phyloP scores from a whole-genome alignment of 2,797 vertebrate genomes.

The Gila robusta region DNA sequence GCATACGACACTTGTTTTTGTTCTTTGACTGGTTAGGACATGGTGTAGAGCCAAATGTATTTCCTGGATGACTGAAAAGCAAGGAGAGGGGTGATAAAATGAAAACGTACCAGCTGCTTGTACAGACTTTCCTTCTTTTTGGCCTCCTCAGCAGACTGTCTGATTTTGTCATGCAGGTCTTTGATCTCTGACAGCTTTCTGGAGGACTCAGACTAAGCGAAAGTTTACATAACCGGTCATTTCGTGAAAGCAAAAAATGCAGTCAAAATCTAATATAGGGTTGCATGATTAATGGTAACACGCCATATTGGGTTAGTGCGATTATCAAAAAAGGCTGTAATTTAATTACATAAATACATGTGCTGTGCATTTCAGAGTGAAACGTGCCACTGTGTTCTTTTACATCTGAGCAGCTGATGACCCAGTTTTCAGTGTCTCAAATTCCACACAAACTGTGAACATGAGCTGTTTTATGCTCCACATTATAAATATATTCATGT shows the following conservation, averaged over 20 bases:
- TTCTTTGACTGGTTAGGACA: constrained; percentile 4
- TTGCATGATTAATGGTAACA: neutral
- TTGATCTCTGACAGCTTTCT: constrained; percentile 87
- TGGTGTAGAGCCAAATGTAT: neutral
- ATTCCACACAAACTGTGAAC: no score
- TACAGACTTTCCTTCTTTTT: constrained; percentile 88
- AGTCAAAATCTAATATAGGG: neutral
- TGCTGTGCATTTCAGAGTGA: neutral
- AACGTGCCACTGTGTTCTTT: neutral
- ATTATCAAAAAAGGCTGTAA: neutral
- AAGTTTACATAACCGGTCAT: neutral
- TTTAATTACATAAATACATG: neutral
- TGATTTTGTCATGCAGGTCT: constrained; percentile 85
- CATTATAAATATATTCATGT: neutral
- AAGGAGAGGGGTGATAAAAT: neutral
- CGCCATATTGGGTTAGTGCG: neutral
- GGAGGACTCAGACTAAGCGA: constrained; percentile 84
- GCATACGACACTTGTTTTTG: neutral
- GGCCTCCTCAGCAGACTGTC: constrained; percentile 86
- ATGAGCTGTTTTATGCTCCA: neutral
- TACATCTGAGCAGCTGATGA: neutral
- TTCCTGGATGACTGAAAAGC: neutral
- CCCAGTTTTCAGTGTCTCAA: neutral
- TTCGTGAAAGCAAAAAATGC: neutral
- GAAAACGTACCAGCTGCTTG: constrained; percentile 84